Evolutionary conservation across 2,888 invertebrate species (phyloP), one percentile per base, ranked within the genome.

Genomic region (Drosophila monieri): DNA sequence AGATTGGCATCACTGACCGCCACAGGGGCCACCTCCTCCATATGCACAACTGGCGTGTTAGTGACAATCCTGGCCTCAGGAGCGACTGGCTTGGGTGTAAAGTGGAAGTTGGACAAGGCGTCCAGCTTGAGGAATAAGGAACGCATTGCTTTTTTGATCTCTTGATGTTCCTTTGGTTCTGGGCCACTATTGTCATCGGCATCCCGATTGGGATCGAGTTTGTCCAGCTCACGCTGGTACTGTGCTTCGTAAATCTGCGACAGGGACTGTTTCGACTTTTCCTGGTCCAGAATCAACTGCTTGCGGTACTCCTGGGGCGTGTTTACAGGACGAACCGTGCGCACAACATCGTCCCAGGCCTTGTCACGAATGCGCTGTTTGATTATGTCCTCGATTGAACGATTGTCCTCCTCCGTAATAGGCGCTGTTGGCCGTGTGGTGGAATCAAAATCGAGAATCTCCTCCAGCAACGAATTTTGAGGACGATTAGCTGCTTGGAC

Each of bases 21-120:
- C 6, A 97, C 93, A 0, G 99, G 99, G 0, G 98, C 97, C 6
- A 98, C 98, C 92, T 99, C 99, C 91, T 99, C 99, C 94, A 98
- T 96, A 30, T 93, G 94, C 52, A 99, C 94, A 0, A 98, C 97
- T 1, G 99, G 97, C 71, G 97, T 93, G 90, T 99, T 99, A 65
- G 95, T 96, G 5, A 99, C 93, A 66, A 99, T 95, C 92, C 96
- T 97, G 1, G 98, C 93, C 86, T 99, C 99, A 0, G 98, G 96
- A 65, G 94, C 94, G 1, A 95, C 94, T 61, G 94, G 94, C 92
- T 95, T 97, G 0, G 99, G 99, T 46, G 98, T 98, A 88, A 96
- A 99, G 91, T 98, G 97, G 91, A 96, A 98, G 91, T 99, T 98
- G 0, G 96, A 96, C 12, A 99, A 92, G 0, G 98, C 97, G 92